Evolutionary conservation across 2,113 vertebrate species (phyloP), one percentile per base, ranked within the genome.

Genomic region (Scartelaos histophorus): DNA sequence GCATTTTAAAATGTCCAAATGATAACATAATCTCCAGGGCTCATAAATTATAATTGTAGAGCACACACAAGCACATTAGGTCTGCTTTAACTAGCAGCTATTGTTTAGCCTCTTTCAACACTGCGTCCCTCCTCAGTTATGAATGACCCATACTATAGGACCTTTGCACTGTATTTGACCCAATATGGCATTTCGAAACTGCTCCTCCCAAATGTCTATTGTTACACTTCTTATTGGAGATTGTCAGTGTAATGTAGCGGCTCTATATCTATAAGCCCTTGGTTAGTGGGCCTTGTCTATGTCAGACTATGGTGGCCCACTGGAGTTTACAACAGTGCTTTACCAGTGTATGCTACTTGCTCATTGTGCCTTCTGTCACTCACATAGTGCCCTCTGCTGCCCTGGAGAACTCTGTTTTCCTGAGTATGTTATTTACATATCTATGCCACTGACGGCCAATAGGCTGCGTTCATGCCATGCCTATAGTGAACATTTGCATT

Each of bases 291-390:
- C 51, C 17, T 53, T 17, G 19, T n/a, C 51, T 53, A 3, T 17
- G 5, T 53, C 10, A 3, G n/a, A 57, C 21, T 60, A 6, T 13
- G 15, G 22, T 15, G 13, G 22, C 24, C 54, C 24, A 3, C 22
- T 15, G 58, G 25, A 61, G 58, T 61, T 61, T 61, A 61, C 58
- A 61, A 15, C 58, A 34, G 15, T 34, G 58, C 58, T 61, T 29
- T 35, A 61, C 56, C 25, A 61, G 58, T 61, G 58, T 61, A 34
- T 61, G 13, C 13, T 34, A 61, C 58, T 61, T 24, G 58, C 25
- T 61, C 58, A 61, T 34, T 13, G 58, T 61, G 58, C 58, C 58
- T 61, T 61, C 57, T 61, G 24, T 61, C 24, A 57, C 13, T 57
- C 54, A 57, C 54, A 24, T 21, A 19, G 19, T 7, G 11, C 54